Conservation (phyloP, 2,888 invertebrate species). For the Mayetiola destructor region DNA sequence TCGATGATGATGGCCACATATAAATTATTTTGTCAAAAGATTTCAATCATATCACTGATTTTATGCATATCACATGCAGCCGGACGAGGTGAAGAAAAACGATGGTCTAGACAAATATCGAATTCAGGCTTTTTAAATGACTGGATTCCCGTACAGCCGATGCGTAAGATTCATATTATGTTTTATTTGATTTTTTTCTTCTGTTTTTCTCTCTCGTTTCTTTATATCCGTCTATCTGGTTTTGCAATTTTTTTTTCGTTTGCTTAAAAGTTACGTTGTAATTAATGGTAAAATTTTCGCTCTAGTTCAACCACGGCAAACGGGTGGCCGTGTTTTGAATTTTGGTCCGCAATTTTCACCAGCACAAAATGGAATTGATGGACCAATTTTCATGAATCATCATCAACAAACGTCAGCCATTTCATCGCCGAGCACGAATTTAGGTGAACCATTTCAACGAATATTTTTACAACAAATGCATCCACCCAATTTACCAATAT, state of each 20-base stretch:
- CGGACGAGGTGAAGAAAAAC: conserved; percentile 20
- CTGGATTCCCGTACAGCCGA: conserved; percentile 40
- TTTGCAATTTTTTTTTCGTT: no score
- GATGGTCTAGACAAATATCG: conserved; percentile 34
- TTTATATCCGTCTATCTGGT: no score
- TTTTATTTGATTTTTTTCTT: no score
- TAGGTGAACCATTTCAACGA: conserved; percentile 8
- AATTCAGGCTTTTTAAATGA: conserved; percentile 28
- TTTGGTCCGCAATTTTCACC: conserved; percentile 27
- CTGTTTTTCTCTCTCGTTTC: no score
- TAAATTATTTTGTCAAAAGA: not conserved
- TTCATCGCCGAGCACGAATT: not conserved
- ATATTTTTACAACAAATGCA: not conserved
- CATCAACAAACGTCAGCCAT: not conserved
- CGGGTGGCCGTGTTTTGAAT: conserved; percentile 32
- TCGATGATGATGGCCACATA: not conserved
- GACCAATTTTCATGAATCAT: not conserved
- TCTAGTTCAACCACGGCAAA: conserved; percentile 34
- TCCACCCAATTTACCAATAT: not conserved
- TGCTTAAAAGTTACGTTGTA: no score
- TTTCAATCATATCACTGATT: not conserved
- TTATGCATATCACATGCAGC: no score
- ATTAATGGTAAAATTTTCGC: no score
- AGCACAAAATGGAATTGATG: conserved; percentile 13
- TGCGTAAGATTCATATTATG: conserved; percentile 19